Percentiles rank a stretch among this genome's conserved stretches.
These are phyloP conservation scores for Parascotia fuliginaria DNA, from an alignment of 2,888 invertebrate genomes.

Conservation along the genomic window DNA sequence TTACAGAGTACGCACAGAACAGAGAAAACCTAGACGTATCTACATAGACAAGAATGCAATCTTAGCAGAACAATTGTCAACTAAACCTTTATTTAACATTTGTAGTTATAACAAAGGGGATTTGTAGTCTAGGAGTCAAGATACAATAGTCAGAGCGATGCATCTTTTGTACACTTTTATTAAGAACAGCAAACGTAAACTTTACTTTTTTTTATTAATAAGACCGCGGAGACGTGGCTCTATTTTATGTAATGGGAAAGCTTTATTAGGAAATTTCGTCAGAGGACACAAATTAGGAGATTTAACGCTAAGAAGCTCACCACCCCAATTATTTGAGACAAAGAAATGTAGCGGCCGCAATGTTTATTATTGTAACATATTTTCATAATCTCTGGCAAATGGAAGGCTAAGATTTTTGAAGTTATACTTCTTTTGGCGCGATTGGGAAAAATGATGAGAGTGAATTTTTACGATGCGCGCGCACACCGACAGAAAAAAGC, in stretches of 20 bases:
- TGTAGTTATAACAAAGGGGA: background rate
- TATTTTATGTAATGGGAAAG: constrained; percentile 17
- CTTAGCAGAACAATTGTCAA: background rate
- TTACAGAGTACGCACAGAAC: no score
- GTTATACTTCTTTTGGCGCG: no score
- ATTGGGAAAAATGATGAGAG: no score
- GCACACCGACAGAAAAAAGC: no score
- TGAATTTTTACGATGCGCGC: no score
- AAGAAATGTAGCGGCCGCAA: background rate
- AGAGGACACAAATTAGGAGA: constrained; percentile 25
- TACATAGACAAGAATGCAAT: background rate
- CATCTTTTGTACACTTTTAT: constrained; percentile 33
- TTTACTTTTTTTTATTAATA: constrained; percentile 28
- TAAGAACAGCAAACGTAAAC: constrained; percentile 30
- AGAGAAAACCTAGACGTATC: no score
- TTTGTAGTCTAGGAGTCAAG: constrained; percentile 1
- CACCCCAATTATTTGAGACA: constrained; percentile 13
- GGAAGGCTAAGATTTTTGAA: background rate
- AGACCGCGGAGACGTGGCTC: constrained; percentile 21
- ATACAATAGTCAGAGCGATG: constrained; percentile 9
- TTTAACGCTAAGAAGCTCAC: constrained; percentile 7
- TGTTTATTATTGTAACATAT: background rate
- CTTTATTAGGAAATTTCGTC: constrained; percentile 21
- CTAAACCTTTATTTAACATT: background rate
- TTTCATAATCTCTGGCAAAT: background rate